Evolutionary conservation across 2,797 vertebrate species (phyloP), one percentile per base, ranked within the genome.

Genomic region (Huso huso): DNA sequence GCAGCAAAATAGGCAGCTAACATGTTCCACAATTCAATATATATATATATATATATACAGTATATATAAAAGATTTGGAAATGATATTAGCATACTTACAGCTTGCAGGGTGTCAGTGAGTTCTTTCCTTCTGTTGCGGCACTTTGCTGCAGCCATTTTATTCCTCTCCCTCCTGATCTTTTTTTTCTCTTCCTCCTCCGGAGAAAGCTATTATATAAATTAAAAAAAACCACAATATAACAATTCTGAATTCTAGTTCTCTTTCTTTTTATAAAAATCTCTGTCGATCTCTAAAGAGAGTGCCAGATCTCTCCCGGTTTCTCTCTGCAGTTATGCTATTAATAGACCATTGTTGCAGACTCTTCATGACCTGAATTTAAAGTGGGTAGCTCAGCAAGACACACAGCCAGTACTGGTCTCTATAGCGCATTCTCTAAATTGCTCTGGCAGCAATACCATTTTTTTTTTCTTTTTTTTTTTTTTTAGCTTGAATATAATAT

Each of bases 81-180:
- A 12, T 65, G 51, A 37, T 37, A 75, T 75, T 70, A 76, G 77
- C 76, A 83, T 79, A 92, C 95, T 89, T 87, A 97, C 95, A 86
- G 91, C 84, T 87, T 97, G 95, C 72, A 98, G 89, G 0, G 92
- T 94, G 66, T 98, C 95, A 0, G 94, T 97, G 71, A 98, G 90
- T 72, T 98, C 95, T 81, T 93, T 82, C 77, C 95, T 87, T 74
- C 95, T 88, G 89, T 96, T 97, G 78, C 95, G 91, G 83, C 95
- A 98, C 79, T 97, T 97, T 18, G 95, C 95, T 79, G 95, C 95
- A 76, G 95, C 95, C 94, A 97, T 95, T 84, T 98, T 98, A 92
- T 98, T 98, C 77, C 95, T 92, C 86, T 97, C 95, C 95, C 95
- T 90, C 80, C 95, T 87, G 74, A 98, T 86, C 82, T 86, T 89